These are phyloP conservation scores for Arion vulgaris DNA, from an alignment of 1,140 invertebrate genomes.

Conservation along the genomic window DNA sequence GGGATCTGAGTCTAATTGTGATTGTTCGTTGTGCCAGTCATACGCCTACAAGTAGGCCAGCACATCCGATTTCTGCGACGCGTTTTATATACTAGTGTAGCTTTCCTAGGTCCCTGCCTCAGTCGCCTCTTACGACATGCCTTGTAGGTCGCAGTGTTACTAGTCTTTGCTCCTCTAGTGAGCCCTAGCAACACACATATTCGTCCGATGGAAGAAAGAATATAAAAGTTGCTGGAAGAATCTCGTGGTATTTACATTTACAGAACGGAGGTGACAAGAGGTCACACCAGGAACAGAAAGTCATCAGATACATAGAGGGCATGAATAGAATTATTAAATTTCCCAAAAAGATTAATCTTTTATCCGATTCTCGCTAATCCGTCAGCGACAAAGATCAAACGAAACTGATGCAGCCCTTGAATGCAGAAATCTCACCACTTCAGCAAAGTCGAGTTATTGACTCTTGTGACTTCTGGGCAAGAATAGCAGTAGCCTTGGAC, in stretches of 20 bases:
- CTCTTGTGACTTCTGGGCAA: slow-evolving; percentile 4
- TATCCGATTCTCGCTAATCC: neutral
- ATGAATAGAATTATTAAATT: slow-evolving; percentile 2
- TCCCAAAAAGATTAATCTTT: neutral
- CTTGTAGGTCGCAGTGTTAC: too few relatives aligned
- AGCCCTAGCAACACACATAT: too few relatives aligned
- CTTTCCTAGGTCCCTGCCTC: too few relatives aligned
- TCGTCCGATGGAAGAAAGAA: neutral
- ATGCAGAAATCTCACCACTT: neutral
- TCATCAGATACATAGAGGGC: slow-evolving; percentile 4
- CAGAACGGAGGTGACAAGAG: neutral
- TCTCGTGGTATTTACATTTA: neutral
- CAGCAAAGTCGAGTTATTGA: slow-evolving; percentile 8
- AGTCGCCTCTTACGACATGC: too few relatives aligned
- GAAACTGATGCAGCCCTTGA: neutral
- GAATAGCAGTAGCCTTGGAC: neutral
- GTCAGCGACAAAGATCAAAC: neutral
- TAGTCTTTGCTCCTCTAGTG: too few relatives aligned
- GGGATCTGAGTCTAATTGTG: too few relatives aligned
- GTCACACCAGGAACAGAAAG: neutral
- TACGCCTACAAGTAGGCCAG: too few relatives aligned
- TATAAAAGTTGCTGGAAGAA: too few relatives aligned
- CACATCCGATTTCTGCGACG: too few relatives aligned
- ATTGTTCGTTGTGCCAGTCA: too few relatives aligned
- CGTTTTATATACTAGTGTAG: too few relatives aligned